phyloP scores from a whole-genome alignment of 2,797 vertebrate genomes.

The Cyclopterus lumpus region DNA sequence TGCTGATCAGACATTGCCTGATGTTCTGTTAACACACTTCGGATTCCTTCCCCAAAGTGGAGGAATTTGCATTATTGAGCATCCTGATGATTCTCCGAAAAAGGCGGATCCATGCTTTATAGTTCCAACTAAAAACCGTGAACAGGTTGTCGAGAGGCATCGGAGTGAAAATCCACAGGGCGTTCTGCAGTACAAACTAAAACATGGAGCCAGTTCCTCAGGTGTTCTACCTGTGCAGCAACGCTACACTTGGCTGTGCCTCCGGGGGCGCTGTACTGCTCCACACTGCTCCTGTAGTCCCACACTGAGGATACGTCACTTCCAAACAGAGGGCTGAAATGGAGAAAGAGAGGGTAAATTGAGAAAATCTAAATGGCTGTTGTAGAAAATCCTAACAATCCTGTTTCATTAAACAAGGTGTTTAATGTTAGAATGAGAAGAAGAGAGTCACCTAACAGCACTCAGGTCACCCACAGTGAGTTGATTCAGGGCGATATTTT shows the following conservation, averaged over 20 bases:
- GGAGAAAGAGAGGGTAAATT: neutral
- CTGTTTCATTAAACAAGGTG: neutral
- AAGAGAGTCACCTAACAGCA: conserved; percentile 83
- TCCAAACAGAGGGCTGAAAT: conserved; percentile 85
- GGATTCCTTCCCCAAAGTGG: too few species aligned
- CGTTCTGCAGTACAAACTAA: too few species aligned
- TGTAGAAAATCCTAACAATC: neutral
- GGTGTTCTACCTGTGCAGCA: conserved; percentile 84
- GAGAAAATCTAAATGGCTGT: neutral
- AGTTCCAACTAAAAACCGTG: too few species aligned
- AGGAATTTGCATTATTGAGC: too few species aligned
- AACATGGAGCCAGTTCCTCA: conserved; percentile 84
- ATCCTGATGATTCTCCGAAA: too few species aligned
- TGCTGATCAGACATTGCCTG: too few species aligned
- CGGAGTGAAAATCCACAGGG: too few species aligned
- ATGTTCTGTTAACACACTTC: too few species aligned
- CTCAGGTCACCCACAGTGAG: conserved; percentile 87
- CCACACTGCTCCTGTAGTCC: conserved; percentile 92
- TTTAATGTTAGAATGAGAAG: conserved; percentile 4
- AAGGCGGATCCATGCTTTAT: too few species aligned
- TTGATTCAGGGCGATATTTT: conserved; percentile 83
- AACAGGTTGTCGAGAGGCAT: too few species aligned
- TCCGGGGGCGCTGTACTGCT: conserved; percentile 91
- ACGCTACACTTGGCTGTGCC: conserved; percentile 91
- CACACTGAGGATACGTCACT: conserved; percentile 88